Base-by-base conservation (phyloP, 2,888 invertebrate genomes). In the Eristalis intricaria region DNA sequence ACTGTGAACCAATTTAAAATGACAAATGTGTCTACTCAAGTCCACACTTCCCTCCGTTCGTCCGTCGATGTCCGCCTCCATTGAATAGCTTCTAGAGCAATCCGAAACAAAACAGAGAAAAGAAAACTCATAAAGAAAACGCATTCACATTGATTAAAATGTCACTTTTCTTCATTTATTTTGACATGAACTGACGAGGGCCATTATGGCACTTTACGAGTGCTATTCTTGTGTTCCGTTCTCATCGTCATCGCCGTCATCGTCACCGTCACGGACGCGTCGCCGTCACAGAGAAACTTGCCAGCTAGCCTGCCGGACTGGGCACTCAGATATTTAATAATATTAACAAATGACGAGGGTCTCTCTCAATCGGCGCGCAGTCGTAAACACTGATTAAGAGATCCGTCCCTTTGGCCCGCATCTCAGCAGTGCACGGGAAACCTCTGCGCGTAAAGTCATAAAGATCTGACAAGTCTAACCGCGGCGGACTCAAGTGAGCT, bases 121-220 rank as follows among this genome's bases (percentile, higher is more conserved):
- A 23, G 13, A 74, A 50, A 50, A 29, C 50, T 26, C 64, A 77
- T 73, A 86, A 82, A 84, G 82, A 75, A 74, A 90, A 90, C 86
- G 82, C 89, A 89, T 89, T 89, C 91, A 91, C 91, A 90, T 91
- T 92, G 92, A 92, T 92, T 92, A 92, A 92, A 92, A 91, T 91
- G 91, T 92, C 92, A 92, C 91, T 92, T 92, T 91, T 91, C 92
- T 92, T 92, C 91, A 92, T 92, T 92, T 92, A 92, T 92, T 92
- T 92, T 92, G 92, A 92, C 92, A 91, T 89, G 90, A 91, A 92
- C 91, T 92, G 92, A 92, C 92, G 91, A 90, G 89, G 90, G 89
- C 90, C 91, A 91, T 91, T 91, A 88, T 84, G 71, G 69, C 66
- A 78, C 80, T 84, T 88, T 87, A 88, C 75, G 86, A 77, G 86